phyloP scores from a whole-genome alignment of 2,888 invertebrate genomes.

The Craniophora ligustri region DNA sequence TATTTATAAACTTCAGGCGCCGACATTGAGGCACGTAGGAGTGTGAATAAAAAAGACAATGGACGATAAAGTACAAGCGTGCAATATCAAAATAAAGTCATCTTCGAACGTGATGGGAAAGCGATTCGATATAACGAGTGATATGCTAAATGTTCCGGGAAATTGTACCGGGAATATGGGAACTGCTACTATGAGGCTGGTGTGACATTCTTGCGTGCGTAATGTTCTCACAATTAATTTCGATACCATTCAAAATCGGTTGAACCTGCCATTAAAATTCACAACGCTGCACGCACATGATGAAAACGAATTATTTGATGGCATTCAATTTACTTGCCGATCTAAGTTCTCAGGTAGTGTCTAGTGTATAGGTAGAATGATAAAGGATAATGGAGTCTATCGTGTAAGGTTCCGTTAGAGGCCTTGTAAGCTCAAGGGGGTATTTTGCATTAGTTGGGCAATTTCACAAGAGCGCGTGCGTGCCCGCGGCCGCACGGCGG shows the following conservation, averaged over 20 bases:
- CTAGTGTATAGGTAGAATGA: too few relatives aligned
- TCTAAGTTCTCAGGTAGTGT: conserved; percentile 28
- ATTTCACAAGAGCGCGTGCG: conserved; percentile 76
- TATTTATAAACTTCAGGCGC: conserved; percentile 58
- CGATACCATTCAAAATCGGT: conserved; percentile 23
- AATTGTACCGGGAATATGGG: conserved; percentile 61
- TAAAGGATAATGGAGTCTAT: conserved; percentile 61
- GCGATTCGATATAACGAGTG: conserved; percentile 52
- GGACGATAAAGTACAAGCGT: conserved; percentile 75
- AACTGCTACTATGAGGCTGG: conserved; percentile 41
- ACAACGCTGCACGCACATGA: conserved; percentile 4
- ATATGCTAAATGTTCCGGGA: conserved; percentile 71
- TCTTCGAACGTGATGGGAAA: conserved; percentile 78
- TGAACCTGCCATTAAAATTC: conserved; percentile 16
- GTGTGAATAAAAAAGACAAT: conserved; percentile 76
- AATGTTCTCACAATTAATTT: conserved; percentile 44
- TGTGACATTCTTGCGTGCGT: conserved; percentile 46
- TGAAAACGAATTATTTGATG: conserved; percentile 3
- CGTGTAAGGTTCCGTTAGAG: conserved; percentile 70
- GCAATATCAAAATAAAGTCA: conserved; percentile 86
- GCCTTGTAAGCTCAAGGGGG: conserved; percentile 43
- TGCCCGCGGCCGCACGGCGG: conserved; percentile 76
- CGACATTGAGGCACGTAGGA: conserved; percentile 71
- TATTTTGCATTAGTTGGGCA: conserved; percentile 60
- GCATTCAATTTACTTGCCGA: too few relatives aligned